These are phyloP conservation scores for Pteruthius melanotis DNA, from an alignment of 2,113 vertebrate species.

Conservation along the genomic window DNA sequence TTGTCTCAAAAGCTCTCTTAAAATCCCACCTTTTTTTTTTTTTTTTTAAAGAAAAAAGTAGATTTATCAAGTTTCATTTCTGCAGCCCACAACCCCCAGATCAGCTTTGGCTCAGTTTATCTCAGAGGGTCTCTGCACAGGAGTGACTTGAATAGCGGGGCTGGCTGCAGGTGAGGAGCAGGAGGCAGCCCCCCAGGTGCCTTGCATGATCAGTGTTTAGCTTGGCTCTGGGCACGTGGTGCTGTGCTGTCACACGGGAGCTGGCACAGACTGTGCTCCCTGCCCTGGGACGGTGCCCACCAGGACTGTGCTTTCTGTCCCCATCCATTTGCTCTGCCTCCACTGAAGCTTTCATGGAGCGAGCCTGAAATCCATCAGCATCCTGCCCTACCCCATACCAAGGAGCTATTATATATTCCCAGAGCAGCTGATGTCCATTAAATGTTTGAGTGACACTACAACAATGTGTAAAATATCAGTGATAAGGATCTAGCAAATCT, in stretches of 20 bases:
- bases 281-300: not conserved
- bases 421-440: constrained; percentile 41
- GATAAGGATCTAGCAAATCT: constrained; percentile 52
- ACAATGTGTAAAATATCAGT: constrained; percentile 51
- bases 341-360: not conserved
- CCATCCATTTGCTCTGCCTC: not conserved
- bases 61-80: not conserved
- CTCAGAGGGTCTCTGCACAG: not conserved
- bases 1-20: not conserved
- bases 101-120: not conserved
- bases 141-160: not conserved
- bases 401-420: not conserved
- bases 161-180: not conserved
- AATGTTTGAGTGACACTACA: constrained; percentile 46
- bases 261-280: not conserved
- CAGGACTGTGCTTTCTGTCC: not conserved
- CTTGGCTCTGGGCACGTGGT: not conserved
- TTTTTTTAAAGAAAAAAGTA: not conserved
- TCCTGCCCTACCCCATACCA: not conserved
- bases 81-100: not conserved
- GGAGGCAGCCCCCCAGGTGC: not conserved
- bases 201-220: rapidly evolving
- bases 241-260: not conserved
- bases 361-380: not conserved
- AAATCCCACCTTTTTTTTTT: not conserved